A percentile compares a stretch with the other conserved stretches of the same genome.
These are phyloP conservation scores for Ambastaia sidthimunki DNA, from an alignment of 2,797 vertebrate species.

Conservation along the genomic window DNA sequence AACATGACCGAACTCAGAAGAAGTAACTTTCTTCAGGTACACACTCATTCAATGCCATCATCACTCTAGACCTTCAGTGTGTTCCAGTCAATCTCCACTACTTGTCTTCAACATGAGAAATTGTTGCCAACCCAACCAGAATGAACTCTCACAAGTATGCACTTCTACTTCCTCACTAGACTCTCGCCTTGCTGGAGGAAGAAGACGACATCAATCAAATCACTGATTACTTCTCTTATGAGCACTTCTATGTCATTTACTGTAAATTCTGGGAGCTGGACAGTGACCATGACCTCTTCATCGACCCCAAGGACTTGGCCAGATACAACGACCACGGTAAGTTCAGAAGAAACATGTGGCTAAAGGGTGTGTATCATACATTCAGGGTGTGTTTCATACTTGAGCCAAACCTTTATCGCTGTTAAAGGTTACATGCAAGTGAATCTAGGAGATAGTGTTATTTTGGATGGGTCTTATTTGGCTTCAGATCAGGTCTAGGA, in stretches of 20 bases:
- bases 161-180: conserved; percentile 73
- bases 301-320: conserved; percentile 93
- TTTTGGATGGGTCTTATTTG: background rate
- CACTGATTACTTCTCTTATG: conserved; percentile 99
- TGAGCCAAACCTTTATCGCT: background rate
- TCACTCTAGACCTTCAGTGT: background rate
- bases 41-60: conserved; percentile 42
- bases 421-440: background rate
- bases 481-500: conserved; percentile 3
- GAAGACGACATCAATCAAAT: conserved; percentile 99
- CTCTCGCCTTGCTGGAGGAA: conserved; percentile 94
- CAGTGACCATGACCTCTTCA: conserved; percentile 96
- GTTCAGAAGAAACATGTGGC: conserved; percentile 51
- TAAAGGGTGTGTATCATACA: background rate
- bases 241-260: conserved; percentile 99
- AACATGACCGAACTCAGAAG: conserved; percentile 91
- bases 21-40: conserved; percentile 97
- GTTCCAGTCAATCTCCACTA: background rate
- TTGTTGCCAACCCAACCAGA: background rate
- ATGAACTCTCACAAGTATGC: background rate
- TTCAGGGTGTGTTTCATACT: background rate
- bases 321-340: conserved; percentile 96
- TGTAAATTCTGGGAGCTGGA: conserved; percentile 99
- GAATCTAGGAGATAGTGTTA: background rate
- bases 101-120: background rate